A percentile compares a stretch with the other conserved stretches of the same genome.
Evolutionary conservation across 2,113 vertebrate species (phyloP).

Genomic region (Neomonachus schauinslandi): DNA sequence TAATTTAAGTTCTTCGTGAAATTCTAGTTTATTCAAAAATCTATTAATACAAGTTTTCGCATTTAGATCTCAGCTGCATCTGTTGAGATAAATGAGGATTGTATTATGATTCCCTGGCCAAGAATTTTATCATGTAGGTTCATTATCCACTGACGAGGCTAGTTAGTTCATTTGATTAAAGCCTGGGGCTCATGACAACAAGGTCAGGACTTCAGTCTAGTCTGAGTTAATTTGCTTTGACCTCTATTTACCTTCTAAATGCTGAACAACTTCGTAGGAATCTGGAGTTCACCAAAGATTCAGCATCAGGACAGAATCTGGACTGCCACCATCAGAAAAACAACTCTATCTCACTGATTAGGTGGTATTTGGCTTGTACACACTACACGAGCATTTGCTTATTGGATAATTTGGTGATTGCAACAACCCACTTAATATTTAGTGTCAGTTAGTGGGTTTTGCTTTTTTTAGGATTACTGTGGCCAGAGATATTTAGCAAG

Average conservation of each 20-base stretch:
- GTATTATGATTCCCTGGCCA: not conserved
- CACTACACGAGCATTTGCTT: not conserved
- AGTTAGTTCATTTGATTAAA: slow-evolving; percentile 18
- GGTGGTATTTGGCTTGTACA: not conserved
- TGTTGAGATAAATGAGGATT: slow-evolving; percentile 28
- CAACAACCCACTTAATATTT: not conserved
- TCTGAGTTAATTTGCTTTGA: slow-evolving; percentile 23
- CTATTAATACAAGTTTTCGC: not conserved
- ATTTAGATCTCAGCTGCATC: not conserved
- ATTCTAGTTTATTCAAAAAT: slow-evolving; percentile 38
- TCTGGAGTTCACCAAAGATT: not conserved
- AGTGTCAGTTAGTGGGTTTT: not conserved
- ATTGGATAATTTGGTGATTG: not conserved
- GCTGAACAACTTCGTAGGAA: not conserved
- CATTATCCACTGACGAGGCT: slow-evolving; percentile 8
- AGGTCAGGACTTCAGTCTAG: not conserved
- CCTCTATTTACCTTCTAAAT: slow-evolving; percentile 13
- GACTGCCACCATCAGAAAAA: not conserved
- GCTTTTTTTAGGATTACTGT: not conserved
- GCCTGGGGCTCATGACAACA: not conserved
- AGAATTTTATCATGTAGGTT: slow-evolving; percentile 30
- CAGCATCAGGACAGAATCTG: not conserved
- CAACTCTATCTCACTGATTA: not conserved
- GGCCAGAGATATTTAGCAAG: not conserved
- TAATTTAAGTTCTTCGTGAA: slow-evolving; percentile 20